Base-by-base conservation (phyloP, 2,113 vertebrate genomes). In the Osmerus mordax region DNA sequence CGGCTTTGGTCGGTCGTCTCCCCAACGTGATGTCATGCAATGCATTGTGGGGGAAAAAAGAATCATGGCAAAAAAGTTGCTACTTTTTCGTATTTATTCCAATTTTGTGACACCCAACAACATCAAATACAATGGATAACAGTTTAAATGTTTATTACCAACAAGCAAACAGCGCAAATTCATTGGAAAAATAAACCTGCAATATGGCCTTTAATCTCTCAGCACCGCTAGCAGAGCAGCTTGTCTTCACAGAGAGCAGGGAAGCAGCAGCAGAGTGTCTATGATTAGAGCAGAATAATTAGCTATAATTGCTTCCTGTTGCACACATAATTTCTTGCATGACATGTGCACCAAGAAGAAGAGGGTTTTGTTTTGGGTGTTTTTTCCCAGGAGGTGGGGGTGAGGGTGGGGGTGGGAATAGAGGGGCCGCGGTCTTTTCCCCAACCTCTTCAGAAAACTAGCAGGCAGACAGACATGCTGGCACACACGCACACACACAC, bases 261-360 rank as follows among this genome's bases (percentile, higher is more conserved):
- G 62, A 47, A 72, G 12, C 61, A 54, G 23, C 41, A 53, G 47
- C 41, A n/a, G 6, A 65, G 65, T 65, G 32, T 41, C 25, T 5
- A 76, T 81, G 84, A 86, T 89, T 83, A 88, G 78, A 87, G 83
- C 75, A 41, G 69, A 87, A 86, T 89, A 86, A 90, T 89, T 83
- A 85, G 76, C 78, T 86, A 65, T 87, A 90, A 91, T 87, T 84
- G 83, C 86, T 87, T 91, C 89, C 88, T 87, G 86, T 72, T 80
- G 81, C 80, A 85, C 81, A 88, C 83, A 73, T 69, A 72, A 66
- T 75, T 81, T 85, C 82, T 77, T 82, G 69, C 74, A 87, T 84
- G 81, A 79, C 77, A 81, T 70, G 80, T 82, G 84, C 79, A 77
- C 72, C 32, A 70, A 75, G 77, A 88, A 83, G n/a, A 74, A 83